Base-by-base conservation (phyloP, 2,113 vertebrate species). In the Amphiprion ocellaris region DNA sequence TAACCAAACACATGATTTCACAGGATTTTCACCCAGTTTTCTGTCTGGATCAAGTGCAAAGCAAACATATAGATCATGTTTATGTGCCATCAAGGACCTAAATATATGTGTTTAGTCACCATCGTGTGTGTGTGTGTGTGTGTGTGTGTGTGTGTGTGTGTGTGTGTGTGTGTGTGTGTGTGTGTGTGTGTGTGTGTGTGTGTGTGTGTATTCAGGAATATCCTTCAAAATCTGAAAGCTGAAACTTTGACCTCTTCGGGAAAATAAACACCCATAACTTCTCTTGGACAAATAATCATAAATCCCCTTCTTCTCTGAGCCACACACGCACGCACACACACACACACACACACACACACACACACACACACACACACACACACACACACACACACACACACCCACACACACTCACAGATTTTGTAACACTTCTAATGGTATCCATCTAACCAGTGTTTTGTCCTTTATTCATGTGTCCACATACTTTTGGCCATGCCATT, bases 251-350 rank as follows among this genome's bases (percentile, higher is more conserved):
- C 61, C 63, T 37, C 55, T 15, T n/a, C 16, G 37, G 26, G 17
- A 84, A 82, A 79, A 71, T 63, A 79, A 77, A 83, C 65, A 79
- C 58, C 60, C 24, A 54, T 67, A 54, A 69, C 24, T 61, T 62
- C 11, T 62, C 28, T 47, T 16, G 1, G 49, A 65, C 21, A 80
- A 71, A 55, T 14, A 54, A 16, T 46, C 11, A 41, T 68, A 64
- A 17, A 65, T 54, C 4, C 2, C 21, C 21, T 21, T 39, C 11
- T 28, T 64, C 49, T 11, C 30, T 28, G 37, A 41, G 10, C 9
- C 41, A 21, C 24, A 46, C 15, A 28, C 17, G 14, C 41, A 44
- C 1, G 15, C 41, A 44, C 41, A 15, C 41, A 44, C 41, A 44
- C 12, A 44, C 41, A 44, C 41, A 41, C 8, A 41, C 39, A 41